These are phyloP conservation scores for Phortica okadai DNA, from an alignment of 2,888 invertebrate genomes.

Conservation along the genomic window DNA sequence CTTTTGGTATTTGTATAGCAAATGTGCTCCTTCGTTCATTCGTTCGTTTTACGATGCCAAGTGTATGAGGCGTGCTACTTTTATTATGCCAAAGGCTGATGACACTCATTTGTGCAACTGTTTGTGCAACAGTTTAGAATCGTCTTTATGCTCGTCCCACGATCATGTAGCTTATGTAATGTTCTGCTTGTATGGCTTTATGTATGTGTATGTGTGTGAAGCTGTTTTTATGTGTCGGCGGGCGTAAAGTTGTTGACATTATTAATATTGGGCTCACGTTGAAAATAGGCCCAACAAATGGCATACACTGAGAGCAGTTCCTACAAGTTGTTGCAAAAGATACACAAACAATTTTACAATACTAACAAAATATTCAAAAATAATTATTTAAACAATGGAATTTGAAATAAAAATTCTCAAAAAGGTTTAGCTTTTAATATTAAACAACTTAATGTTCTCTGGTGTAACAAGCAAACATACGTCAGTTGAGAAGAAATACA, in stretches of 20 bases:
- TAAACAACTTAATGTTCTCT: too few species aligned
- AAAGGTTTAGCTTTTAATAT: too few species aligned
- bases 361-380: too few species aligned
- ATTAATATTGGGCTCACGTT: conserved; percentile 12
- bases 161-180: neutral
- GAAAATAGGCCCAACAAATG: neutral
- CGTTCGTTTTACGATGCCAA: neutral
- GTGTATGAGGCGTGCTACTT: conserved; percentile 11
- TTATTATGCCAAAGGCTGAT: conserved; percentile 12
- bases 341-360: too few species aligned
- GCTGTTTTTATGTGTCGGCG: conserved; percentile 10
- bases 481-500: too few species aligned
- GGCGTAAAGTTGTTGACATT: conserved; percentile 21
- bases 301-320: neutral
- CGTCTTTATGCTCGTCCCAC: neutral
- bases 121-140: conserved; percentile 24
- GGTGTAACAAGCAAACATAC: too few species aligned
- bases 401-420: too few species aligned
- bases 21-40: neutral
- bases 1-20: neutral
- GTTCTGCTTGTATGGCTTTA: neutral
- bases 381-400: too few species aligned
- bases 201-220: conserved; percentile 35
- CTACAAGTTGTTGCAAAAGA: neutral
- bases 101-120: neutral